phyloP scores from a whole-genome alignment of 2,797 vertebrate genomes.

The Sebastes vulpes region DNA sequence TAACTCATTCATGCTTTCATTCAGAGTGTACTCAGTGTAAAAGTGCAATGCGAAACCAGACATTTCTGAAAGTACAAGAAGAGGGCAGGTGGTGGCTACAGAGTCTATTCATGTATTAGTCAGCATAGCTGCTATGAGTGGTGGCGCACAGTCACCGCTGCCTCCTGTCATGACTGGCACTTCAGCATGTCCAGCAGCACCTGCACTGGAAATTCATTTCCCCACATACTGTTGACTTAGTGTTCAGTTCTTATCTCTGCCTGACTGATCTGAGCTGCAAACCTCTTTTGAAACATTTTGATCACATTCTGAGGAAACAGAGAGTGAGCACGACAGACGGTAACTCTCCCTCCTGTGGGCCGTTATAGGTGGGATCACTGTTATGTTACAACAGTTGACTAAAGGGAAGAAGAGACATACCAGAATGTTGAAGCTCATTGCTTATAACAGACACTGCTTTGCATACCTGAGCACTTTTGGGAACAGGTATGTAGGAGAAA shows the following conservation, averaged over 20 bases:
- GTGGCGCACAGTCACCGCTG: constrained; percentile 33
- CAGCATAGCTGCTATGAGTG: constrained; percentile 47
- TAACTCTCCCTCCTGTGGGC: background rate
- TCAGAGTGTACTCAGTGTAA: background rate
- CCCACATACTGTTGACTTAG: constrained; percentile 40
- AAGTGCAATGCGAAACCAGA: constrained; percentile 2
- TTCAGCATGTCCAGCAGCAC: constrained; percentile 40
- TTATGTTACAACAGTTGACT: background rate
- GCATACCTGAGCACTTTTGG: constrained; percentile 38
- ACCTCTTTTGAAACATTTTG: constrained; percentile 5
- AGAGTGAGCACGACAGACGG: background rate
- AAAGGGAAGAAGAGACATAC: background rate
- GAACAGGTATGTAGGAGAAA: constrained; percentile 36
- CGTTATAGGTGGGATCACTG: background rate
- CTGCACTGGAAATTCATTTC: constrained; percentile 55
- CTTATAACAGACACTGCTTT: constrained; percentile 26
- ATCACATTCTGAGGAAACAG: background rate
- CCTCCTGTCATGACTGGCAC: constrained; percentile 56
- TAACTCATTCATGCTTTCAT: constrained; percentile 1
- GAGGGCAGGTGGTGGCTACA: constrained; percentile 9
- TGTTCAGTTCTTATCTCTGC: constrained; percentile 46
- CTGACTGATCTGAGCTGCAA: constrained; percentile 28
- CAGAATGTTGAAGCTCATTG: background rate
- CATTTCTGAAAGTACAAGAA: constrained; percentile 2
- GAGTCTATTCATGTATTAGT: constrained; percentile 43